These are phyloP conservation scores for Linnaemya vulpina DNA, from an alignment of 2,888 invertebrate genomes.

Conservation along the genomic window DNA sequence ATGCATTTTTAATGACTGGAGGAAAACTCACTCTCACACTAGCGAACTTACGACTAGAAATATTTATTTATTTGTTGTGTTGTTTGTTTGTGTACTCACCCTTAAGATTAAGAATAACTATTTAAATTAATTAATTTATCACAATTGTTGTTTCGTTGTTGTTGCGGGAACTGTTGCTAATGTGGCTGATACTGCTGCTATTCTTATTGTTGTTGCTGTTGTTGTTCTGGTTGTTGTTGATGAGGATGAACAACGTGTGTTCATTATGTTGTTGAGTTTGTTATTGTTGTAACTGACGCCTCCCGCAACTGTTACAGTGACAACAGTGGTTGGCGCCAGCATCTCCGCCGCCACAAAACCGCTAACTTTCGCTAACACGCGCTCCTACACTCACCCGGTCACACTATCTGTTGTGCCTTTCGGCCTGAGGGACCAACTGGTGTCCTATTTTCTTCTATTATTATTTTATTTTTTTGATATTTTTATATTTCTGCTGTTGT, in stretches of 20 bases:
- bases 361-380: conserved; percentile 13
- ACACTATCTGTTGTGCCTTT: not conserved
- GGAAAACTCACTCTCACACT: no score
- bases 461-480: not conserved
- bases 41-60: not conserved
- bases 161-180: conserved; percentile 50
- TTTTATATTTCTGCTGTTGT: conserved; percentile 1
- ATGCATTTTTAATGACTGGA: not conserved
- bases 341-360: conserved; percentile 67
- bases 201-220: conserved; percentile 5
- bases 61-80: not conserved
- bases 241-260: conserved; percentile 73
- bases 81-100: conserved; percentile 42
- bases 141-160: conserved; percentile 71
- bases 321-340: conserved; percentile 70
- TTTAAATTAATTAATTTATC: conserved; percentile 68
- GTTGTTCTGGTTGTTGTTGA: conserved; percentile 8
- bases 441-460: not conserved
- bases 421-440: not conserved
- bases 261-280: conserved; percentile 60
- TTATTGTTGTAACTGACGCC: conserved; percentile 59
- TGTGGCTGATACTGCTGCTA: conserved; percentile 49
- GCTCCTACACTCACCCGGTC: not conserved
- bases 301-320: conserved; percentile 64
- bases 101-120: conserved; percentile 68